phyloP scores from a whole-genome alignment of 2,113 vertebrate species.

The Scalopus aquaticus region DNA sequence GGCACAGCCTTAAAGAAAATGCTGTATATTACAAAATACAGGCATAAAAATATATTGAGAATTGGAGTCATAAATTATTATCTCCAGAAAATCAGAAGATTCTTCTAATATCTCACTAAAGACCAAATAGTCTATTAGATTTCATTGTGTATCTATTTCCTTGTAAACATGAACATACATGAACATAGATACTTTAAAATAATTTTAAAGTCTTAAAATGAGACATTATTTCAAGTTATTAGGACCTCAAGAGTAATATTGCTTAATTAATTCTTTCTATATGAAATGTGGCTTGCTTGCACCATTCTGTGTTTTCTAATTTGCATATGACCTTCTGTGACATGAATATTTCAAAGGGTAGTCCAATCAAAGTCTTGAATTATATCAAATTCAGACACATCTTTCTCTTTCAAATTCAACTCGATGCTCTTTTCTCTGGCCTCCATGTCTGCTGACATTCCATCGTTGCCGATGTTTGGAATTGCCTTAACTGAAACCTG shows the following conservation, averaged over 20 bases:
- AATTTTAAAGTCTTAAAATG: neutral
- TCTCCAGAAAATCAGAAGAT: neutral
- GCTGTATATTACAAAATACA: neutral
- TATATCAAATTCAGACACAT: neutral
- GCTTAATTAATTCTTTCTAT: neutral
- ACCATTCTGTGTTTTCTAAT: neutral
- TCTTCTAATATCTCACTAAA: neutral
- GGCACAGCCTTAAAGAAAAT: neutral
- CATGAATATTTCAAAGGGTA: neutral
- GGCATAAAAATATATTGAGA: neutral
- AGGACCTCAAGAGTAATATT: neutral
- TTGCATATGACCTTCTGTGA: neutral
- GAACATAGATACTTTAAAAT: neutral
- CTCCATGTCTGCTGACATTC: neutral
- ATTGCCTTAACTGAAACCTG: neutral
- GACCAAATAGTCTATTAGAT: neutral
- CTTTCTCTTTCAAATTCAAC: neutral
- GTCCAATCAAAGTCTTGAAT: constrained; percentile 10
- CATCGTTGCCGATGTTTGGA: neutral
- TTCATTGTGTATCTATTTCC: neutral
- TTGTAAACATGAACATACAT: neutral
- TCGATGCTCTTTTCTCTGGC: neutral
- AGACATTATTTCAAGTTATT: neutral
- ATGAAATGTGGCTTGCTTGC: neutral
- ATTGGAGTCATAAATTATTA: neutral